Conservation (phyloP, 2,797 vertebrate species). For the Salmo trutta region DNA sequence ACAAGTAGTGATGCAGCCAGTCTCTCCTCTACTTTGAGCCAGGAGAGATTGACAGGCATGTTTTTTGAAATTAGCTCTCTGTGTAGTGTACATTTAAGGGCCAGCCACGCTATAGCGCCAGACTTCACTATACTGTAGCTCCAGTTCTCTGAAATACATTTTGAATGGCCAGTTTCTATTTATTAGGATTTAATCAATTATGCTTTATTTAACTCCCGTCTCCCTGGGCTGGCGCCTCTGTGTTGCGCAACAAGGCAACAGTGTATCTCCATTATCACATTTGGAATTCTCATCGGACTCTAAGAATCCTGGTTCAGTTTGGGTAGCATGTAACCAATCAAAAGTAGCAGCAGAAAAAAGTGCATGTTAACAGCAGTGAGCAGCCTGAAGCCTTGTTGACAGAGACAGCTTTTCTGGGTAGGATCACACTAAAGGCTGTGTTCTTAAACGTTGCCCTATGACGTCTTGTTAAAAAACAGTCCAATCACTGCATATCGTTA, state of each 20-base stretch:
- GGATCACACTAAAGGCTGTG: slow-evolving; percentile 8
- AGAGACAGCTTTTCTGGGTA: background rate
- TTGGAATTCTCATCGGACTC: background rate
- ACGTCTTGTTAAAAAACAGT: background rate
- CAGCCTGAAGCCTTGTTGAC: slow-evolving; percentile 8
- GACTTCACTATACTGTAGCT: background rate
- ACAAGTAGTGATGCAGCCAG: no score
- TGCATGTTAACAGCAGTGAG: background rate
- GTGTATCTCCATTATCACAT: background rate
- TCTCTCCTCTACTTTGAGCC: no score
- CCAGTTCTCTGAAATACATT: background rate
- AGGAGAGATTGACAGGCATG: no score
- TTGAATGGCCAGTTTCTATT: background rate
- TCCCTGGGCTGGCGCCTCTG: background rate
- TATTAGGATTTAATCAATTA: background rate
- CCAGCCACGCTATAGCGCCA: no score
- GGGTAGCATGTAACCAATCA: no score
- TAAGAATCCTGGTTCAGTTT: no score
- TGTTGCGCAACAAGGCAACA: background rate
- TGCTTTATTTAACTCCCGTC: background rate
- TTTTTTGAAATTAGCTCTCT: no score
- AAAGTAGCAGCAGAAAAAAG: no score
- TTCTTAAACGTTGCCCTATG: background rate
- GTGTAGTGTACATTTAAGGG: no score
- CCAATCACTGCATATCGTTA: background rate